These are phyloP conservation scores for Diacarnus erythraeanus DNA, from an alignment of 37 sponge, comb jelly and placozoan genomes.

Conservation along the genomic window DNA sequence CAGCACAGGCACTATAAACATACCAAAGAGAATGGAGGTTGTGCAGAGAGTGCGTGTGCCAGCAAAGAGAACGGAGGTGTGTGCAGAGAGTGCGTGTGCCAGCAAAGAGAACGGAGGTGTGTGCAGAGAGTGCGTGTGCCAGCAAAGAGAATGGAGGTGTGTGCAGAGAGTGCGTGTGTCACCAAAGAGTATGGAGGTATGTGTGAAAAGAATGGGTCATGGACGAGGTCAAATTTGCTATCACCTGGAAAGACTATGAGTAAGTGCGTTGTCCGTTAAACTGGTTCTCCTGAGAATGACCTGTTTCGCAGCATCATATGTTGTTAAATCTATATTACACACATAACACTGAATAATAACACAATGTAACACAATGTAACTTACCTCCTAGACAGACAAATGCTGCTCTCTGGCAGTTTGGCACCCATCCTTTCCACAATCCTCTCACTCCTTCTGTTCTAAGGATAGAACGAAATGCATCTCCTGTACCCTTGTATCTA, in stretches of 20 bases:
- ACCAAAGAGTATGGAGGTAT: too few relatives aligned
- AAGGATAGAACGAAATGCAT: slow-evolving; percentile 69
- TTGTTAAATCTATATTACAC: slow-evolving; percentile 61
- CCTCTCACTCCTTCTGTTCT: slow-evolving; percentile 62
- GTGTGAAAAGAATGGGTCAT: too few relatives aligned
- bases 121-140: not conserved
- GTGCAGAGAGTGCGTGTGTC: not conserved
- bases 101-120: not conserved
- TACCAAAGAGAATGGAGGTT: too few relatives aligned
- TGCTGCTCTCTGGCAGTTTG: slow-evolving; percentile 88
- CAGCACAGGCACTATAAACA: slow-evolving; percentile 44
- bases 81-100: not conserved
- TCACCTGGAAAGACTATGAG: slow-evolving; percentile 76
- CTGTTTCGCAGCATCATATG: slow-evolving; percentile 83
- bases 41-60: not conserved
- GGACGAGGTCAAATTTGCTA: not conserved
- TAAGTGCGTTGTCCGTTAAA: slow-evolving; percentile 59
- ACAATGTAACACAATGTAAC: not conserved
- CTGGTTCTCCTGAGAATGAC: slow-evolving; percentile 51
- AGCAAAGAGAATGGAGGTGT: not conserved
- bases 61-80: not conserved
- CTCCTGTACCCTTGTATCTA: slow-evolving; percentile 66
- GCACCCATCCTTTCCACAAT: slow-evolving; percentile 87
- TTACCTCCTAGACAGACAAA: slow-evolving; percentile 85
- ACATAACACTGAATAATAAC: not conserved